Conservation (phyloP, 2,888 invertebrate species). For the Platycnemis pennipes region DNA sequence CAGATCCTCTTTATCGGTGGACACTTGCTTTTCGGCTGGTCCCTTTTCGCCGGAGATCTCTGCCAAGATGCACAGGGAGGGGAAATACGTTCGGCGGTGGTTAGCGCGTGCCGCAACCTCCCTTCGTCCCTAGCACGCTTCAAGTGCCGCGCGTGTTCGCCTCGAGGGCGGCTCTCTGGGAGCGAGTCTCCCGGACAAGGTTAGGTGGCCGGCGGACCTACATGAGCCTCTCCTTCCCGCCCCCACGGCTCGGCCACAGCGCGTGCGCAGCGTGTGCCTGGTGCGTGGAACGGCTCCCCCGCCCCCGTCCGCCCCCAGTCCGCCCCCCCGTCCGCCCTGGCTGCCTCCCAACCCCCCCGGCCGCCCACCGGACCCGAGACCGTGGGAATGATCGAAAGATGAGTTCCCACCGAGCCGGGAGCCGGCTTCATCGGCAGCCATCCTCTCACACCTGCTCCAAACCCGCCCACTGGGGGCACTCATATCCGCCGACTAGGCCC, state of each 20-base stretch:
- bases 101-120: background rate
- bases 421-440: slow-evolving; percentile 69
- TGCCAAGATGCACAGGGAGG: background rate
- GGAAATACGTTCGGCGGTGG: background rate
- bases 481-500: slow-evolving; percentile 10
- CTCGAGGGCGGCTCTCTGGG: background rate
- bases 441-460: slow-evolving; percentile 52
- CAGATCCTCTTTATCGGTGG: background rate
- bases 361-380: slow-evolving; percentile 73
- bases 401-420: slow-evolving; percentile 76
- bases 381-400: slow-evolving; percentile 76
- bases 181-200: background rate
- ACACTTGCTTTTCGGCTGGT: background rate
- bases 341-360: background rate
- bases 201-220: slow-evolving; percentile 1
- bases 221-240: background rate
- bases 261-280: slow-evolving; percentile 67
- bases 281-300: slow-evolving; percentile 66
- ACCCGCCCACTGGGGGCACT: background rate
- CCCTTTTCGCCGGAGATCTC: background rate
- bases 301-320: background rate
- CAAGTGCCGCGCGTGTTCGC: background rate
- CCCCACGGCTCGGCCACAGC: slow-evolving; percentile 54
- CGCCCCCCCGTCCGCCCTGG: background rate
- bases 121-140: background rate